Evolutionary conservation across 2,797 vertebrate species (phyloP), one percentile per base, ranked within the genome.

Genomic region (Liasis olivaceus): DNA sequence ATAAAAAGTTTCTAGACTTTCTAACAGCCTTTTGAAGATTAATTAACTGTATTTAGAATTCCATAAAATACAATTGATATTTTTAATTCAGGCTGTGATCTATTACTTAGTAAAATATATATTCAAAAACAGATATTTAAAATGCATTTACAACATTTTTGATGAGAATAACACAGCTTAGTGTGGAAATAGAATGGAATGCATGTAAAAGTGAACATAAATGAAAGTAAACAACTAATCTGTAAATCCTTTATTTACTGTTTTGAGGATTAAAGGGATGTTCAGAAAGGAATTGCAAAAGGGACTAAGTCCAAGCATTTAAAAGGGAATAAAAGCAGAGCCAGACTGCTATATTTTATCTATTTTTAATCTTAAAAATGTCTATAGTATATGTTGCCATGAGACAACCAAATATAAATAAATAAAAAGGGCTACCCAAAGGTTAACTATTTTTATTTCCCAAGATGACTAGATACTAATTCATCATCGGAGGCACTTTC

Each of bases 391-490:
- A 60, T 4, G 11, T 90, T 90, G 59, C 85, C 59, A 66, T 17
- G 51, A 58, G 47, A 26, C 51, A 84, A 60, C 51, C 60, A 54
- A 58, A 56, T 81, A 90, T 90, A 62, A 90, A 81, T 90, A 93
- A 63, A 92, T 72, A 86, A 93, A 88, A 90, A 58, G 1, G 62
- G 24, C 86, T 56, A 88, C 89, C 94, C 91, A 94, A 95, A 89
- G 47, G 89, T 85, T 95, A 90, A 72, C 93, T 94, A 92, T 93
- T 91, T 95, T 96, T 97, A 95, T 95, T 94, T 95, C 87, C 94
- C 92, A 91, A 94, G 88, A 93, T 95, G 93, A 95, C 95, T 95
- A 94, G 95, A 96, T 85, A 94, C 92, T 94, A 72, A 60, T 92
- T 92, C 94, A 93, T 94, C 88, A 92, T 90, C 89, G 69, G 88